phyloP scores from a whole-genome alignment of 30 jellyfish, hydroid and myxozoan species.

The Turritopsis dohrnii region DNA sequence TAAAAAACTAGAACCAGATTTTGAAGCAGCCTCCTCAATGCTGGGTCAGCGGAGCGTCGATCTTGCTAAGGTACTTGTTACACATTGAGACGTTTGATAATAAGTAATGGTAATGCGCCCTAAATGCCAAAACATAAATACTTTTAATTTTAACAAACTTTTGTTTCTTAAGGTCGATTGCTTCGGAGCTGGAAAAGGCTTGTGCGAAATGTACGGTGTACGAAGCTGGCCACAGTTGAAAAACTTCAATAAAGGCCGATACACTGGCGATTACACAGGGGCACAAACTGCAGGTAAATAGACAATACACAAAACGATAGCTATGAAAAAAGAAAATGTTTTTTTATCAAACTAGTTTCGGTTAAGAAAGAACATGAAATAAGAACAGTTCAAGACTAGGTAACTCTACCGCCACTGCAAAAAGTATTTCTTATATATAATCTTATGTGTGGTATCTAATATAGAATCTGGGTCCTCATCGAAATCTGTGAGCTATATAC shows the following conservation, averaged over 20 bases:
- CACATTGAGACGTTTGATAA: too few relatives aligned
- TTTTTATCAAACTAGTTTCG: background rate
- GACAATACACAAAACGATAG: too few relatives aligned
- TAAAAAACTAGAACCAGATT: constrained; percentile 74
- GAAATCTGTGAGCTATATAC: too few relatives aligned
- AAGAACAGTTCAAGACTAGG: background rate
- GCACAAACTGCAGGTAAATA: constrained; percentile 90
- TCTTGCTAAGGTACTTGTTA: constrained; percentile 57
- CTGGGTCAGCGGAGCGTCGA: constrained; percentile 70
- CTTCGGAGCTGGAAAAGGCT: constrained; percentile 90
- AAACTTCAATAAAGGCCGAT: constrained; percentile 69
- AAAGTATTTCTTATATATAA: too few relatives aligned
- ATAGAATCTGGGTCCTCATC: too few relatives aligned
- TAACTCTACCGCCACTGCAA: background rate
- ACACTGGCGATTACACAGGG: constrained; percentile 85
- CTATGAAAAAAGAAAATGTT: too few relatives aligned
- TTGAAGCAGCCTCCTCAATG: constrained; percentile 79
- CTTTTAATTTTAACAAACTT: too few relatives aligned
- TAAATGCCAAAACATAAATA: too few relatives aligned
- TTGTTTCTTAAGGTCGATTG: constrained; percentile 85
- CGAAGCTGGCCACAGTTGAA: constrained; percentile 95
- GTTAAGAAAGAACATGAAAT: background rate
- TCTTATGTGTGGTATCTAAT: too few relatives aligned
- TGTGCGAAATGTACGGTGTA: constrained; percentile 87
- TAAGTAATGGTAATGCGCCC: too few relatives aligned